phyloP scores from a whole-genome alignment of 1,140 invertebrate genomes.

The Drosophila albomicans region DNA sequence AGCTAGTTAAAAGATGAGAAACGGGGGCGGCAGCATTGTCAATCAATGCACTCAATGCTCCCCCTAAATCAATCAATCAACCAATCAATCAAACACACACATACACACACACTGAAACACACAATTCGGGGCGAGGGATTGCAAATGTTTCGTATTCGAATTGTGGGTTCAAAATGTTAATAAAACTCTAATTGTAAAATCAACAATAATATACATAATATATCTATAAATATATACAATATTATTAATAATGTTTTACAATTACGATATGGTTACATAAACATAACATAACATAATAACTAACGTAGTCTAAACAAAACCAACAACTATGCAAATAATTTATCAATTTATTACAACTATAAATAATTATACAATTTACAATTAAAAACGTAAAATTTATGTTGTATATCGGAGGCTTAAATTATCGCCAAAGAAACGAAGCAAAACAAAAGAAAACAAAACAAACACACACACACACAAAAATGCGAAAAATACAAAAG shows the following conservation, averaged over 20 bases:
- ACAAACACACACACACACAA: constrained; percentile 1
- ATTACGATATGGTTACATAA: constrained; percentile 20
- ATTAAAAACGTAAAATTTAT: constrained; percentile 67
- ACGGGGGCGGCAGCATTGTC: neutral
- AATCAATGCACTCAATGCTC: constrained; percentile 1
- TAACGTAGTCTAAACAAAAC: constrained; percentile 16
- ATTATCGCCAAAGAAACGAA: constrained; percentile 84
- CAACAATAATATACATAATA: constrained; percentile 53
- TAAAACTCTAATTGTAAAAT: constrained; percentile 49
- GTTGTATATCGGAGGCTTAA: constrained; percentile 85
- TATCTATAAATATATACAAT: constrained; percentile 19
- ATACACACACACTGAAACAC: neutral
- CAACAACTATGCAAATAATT: constrained; percentile 60
- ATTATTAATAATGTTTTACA: constrained; percentile 30
- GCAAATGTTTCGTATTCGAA: constrained; percentile 64
- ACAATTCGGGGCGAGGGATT: constrained; percentile 48
- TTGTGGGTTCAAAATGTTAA: constrained; percentile 42
- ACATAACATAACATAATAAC: constrained; percentile 31
- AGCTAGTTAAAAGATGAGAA: constrained; percentile 75
- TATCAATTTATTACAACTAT: constrained; percentile 65
- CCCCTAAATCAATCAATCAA: constrained; percentile 34
- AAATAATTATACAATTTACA: constrained; percentile 25
- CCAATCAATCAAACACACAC: constrained; percentile 27
- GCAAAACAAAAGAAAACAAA: constrained; percentile 35
- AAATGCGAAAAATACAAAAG: constrained; percentile 13